Evolutionary conservation across 2,113 vertebrate genomes (phyloP).

Genomic region (Macrotis lagotis): DNA sequence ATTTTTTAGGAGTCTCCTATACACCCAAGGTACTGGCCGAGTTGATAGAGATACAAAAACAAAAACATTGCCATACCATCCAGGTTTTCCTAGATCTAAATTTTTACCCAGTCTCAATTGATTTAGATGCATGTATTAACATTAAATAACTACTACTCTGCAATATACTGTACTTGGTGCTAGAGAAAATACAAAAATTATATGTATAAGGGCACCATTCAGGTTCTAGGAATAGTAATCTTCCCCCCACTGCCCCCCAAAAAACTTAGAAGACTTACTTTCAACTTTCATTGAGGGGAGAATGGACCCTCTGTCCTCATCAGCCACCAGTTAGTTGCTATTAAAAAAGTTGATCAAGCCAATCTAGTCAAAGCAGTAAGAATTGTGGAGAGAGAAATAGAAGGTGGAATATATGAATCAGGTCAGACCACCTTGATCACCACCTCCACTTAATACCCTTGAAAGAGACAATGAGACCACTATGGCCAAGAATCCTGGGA

Average conservation of each 20-base stretch:
- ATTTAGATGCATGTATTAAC: background rate
- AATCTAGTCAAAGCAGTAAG: background rate
- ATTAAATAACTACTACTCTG: background rate
- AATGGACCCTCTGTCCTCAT: background rate
- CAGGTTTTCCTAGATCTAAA: background rate
- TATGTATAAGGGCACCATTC: background rate
- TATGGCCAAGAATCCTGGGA: background rate
- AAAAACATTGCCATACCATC: background rate
- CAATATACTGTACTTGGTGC: background rate
- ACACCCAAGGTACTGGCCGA: background rate
- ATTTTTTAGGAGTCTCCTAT: background rate
- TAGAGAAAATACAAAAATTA: background rate
- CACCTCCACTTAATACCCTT: background rate
- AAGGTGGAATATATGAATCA: background rate
- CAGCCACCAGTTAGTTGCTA: background rate
- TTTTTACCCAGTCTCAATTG: background rate
- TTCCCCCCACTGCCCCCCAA: background rate
- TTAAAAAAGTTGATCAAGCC: background rate
- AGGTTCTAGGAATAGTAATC: background rate
- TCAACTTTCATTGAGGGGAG: background rate
- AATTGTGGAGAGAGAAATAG: background rate
- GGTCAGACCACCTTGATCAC: background rate
- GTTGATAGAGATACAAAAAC: background rate
- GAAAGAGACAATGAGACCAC: background rate
- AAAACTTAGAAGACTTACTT: background rate